A percentile compares a stretch with the other conserved stretches of the same genome.
These are phyloP conservation scores for Monodelphis domestica DNA, from an alignment of 2,797 vertebrate genomes.

Conservation along the genomic window DNA sequence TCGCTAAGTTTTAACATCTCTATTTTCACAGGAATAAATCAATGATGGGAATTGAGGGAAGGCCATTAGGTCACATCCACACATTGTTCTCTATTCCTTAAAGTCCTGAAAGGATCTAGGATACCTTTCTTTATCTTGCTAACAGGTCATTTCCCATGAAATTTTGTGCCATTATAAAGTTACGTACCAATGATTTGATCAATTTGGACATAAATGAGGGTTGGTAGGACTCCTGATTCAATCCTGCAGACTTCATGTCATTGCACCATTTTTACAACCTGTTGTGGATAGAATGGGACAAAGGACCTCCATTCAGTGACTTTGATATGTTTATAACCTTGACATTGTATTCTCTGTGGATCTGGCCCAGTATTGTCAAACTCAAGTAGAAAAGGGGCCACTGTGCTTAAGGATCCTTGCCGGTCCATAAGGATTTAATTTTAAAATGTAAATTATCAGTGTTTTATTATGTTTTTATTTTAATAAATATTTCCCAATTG, in stretches of 20 bases:
- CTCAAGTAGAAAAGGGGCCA: not conserved
- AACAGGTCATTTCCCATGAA: not conserved
- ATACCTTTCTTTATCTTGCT: not conserved
- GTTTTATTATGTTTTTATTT: not conserved
- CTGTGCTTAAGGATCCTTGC: not conserved
- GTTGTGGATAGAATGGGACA: not conserved
- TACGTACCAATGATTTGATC: not conserved
- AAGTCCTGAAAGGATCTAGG: not conserved
- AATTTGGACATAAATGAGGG: not conserved
- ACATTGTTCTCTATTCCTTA: not conserved
- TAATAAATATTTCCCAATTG: not conserved
- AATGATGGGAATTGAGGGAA: not conserved
- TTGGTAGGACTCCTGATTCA: not conserved
- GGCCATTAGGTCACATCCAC: not conserved
- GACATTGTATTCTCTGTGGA: not conserved
- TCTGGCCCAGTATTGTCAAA: not conserved
- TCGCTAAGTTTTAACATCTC: not conserved
- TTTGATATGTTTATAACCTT: not conserved
- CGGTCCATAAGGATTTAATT: not conserved
- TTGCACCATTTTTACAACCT: conserved; percentile 2
- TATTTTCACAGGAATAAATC: conserved; percentile 22
- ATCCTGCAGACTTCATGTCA: not conserved
- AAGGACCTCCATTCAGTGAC: not conserved
- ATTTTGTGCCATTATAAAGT: not conserved
- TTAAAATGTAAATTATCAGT: not conserved